phyloP scores from a whole-genome alignment of 2,888 invertebrate genomes.

The Corbicula japonica region DNA sequence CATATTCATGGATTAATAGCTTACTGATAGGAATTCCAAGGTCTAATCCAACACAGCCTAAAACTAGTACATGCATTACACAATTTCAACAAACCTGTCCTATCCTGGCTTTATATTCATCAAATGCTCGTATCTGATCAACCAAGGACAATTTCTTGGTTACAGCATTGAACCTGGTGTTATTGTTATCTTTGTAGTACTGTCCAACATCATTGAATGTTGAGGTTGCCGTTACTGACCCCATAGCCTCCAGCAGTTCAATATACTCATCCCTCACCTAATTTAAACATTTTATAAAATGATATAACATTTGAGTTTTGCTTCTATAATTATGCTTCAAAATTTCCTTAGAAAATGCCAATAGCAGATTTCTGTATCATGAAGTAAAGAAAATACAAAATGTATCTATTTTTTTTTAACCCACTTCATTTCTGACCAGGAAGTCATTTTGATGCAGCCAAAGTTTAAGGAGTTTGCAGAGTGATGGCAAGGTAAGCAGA shows the following conservation, averaged over 20 bases:
- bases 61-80: too few relatives aligned
- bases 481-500: too few relatives aligned
- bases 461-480: too few relatives aligned
- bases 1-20: too few relatives aligned
- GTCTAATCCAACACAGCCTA: too few relatives aligned
- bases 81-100: background rate
- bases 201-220: background rate
- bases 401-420: too few relatives aligned
- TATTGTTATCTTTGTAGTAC: background rate
- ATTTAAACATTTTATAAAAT: background rate
- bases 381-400: too few relatives aligned
- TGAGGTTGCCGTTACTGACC: too few relatives aligned
- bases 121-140: background rate
- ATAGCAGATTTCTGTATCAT: too few relatives aligned
- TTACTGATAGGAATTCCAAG: too few relatives aligned
- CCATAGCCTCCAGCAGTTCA: background rate
- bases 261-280: slow-evolving; percentile 7
- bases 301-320: background rate
- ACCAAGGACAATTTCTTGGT: background rate
- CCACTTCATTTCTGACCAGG: too few relatives aligned
- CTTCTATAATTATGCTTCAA: background rate
- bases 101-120: background rate
- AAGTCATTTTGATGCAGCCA: too few relatives aligned
- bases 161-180: slow-evolving; percentile 1
- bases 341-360: background rate